Evolutionary conservation across 2,113 vertebrate species (phyloP), one percentile per base, ranked within the genome.

Genomic region (Apteryx owenii): DNA sequence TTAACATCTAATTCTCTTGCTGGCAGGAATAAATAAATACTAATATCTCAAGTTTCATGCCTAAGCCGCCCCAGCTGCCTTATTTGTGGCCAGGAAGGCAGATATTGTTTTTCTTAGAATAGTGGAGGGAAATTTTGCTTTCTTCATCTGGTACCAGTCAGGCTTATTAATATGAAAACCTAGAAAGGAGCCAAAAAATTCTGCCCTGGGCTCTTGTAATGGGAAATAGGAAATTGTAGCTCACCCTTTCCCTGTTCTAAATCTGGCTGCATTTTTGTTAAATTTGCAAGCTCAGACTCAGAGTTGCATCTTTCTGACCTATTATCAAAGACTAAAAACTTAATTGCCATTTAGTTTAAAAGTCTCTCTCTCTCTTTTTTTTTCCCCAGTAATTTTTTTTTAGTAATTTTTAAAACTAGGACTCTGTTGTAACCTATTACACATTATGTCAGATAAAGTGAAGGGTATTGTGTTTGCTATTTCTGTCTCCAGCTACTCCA

Each of bases 51-150:
- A 81, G 46, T 53, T 61, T 48, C 54, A 75, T 0, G 3, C 17
- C 61, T 71, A 33, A 85, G 53, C 42, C 62, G 79, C 14, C 58
- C 10, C 44, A 91, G 42, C 53, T 9, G 33, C 77, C 50, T 94
- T 28, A 40, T 66, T 83, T 95, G 79, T 83, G 64, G 70, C 66
- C 58, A 80, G 87, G 75, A 96, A 91, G 68, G 20, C 88, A 76
- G 76, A 64, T 25, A 40, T 20, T 89, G 58, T 40, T 93, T 95
- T 95, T 96, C 91, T 91, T 93, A 85, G 95, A 96, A 95, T 83
- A 33, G 66, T 14, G 40, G 22, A 93, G 79, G 91, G 90, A 95
- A 94, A 83, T 94, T 94, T 77, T 88, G 48, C 89, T 88, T 61
- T 77, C 62, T 85, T 93, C 85, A 82, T 89, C 33, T 91, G 42